Conservation (phyloP, 2,888 invertebrate genomes). For the Lydus trimaculatus region DNA sequence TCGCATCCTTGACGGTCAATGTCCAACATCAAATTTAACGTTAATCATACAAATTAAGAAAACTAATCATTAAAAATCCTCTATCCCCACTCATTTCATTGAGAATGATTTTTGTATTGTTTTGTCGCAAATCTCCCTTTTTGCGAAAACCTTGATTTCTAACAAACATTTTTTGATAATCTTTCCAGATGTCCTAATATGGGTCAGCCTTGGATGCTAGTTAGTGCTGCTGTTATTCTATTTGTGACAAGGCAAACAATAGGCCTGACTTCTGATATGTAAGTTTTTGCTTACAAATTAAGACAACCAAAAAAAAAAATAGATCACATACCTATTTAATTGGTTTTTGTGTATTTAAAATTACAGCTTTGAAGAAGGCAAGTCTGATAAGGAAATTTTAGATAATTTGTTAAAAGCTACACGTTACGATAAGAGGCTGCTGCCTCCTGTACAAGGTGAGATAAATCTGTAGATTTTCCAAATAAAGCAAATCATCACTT, state of each 20-base stretch:
- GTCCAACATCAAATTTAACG: neutral
- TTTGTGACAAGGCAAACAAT: slow-evolving; percentile 63
- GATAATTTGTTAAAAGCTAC: slow-evolving; percentile 87
- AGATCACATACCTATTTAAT: neutral
- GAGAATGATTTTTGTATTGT: neutral
- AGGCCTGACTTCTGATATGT: slow-evolving; percentile 55
- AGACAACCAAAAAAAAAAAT: neutral
- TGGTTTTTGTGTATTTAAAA: neutral
- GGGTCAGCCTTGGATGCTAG: slow-evolving; percentile 87
- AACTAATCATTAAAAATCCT: neutral
- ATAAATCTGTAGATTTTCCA: slow-evolving; percentile 28
- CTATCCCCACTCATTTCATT: neutral
- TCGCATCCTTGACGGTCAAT: neutral
- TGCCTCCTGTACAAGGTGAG: slow-evolving; percentile 89
- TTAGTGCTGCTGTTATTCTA: slow-evolving; percentile 72
- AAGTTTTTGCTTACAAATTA: slow-evolving; percentile 43
- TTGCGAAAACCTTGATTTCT: slow-evolving; percentile 2
- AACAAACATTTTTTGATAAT: slow-evolving; percentile 18
- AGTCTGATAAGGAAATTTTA: slow-evolving; percentile 92
- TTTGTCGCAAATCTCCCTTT: neutral
- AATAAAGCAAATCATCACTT: neutral
- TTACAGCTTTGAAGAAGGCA: slow-evolving; percentile 87
- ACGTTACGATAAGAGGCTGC: slow-evolving; percentile 91
- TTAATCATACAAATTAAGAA: neutral
- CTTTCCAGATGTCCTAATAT: slow-evolving; percentile 89